Evolutionary conservation across 2,113 vertebrate genomes (phyloP), one percentile per base, ranked within the genome.

Genomic region (Aegypius monachus): DNA sequence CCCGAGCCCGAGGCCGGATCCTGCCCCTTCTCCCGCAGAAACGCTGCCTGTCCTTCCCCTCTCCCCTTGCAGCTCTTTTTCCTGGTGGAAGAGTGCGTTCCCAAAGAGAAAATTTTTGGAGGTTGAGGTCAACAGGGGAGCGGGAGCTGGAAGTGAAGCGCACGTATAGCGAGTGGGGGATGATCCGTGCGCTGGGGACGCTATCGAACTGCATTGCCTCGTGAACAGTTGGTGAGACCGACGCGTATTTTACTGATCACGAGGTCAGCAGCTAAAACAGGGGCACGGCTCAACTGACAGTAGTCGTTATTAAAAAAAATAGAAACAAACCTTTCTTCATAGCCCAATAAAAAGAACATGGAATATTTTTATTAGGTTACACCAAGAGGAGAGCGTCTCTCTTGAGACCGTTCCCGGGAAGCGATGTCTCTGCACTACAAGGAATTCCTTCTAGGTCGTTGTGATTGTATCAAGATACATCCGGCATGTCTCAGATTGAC

Each of bases 401-500:
- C 5, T 14, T 16, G 9, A 31, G 43, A 36, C 0, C 0, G 26
- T 32, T 48, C 16, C 25, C 0, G 1, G 34, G 32, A 43, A 19
- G 4, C 0, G 0, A 13, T 8, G 66, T 29, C 0, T 1, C 81
- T 53, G 29, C 13, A 1, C 9, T 36, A 5, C 61, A 5, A 20
- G 4, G 13, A 61, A 34, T 34, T 74, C 58, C 23, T 68, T 52
- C 38, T 32, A 5, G n/a, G 40, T 17, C 8, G 0, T 1, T 45
- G n/a, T 11, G 43, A 7, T 34, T 25, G 26, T 48, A 25, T 21
- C 29, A 12, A 36, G 38, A 32, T n/a, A 2, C 3, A 4, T 29
- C 59, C 32, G 26, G 32, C 20, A 55, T 82, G 53, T 45, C 47
- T 63, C 3, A 2, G n/a, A 13, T 10, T 61, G 23, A 8, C 62